phyloP scores from a whole-genome alignment of 2,797 vertebrate genomes.

The Sebastes reedi region DNA sequence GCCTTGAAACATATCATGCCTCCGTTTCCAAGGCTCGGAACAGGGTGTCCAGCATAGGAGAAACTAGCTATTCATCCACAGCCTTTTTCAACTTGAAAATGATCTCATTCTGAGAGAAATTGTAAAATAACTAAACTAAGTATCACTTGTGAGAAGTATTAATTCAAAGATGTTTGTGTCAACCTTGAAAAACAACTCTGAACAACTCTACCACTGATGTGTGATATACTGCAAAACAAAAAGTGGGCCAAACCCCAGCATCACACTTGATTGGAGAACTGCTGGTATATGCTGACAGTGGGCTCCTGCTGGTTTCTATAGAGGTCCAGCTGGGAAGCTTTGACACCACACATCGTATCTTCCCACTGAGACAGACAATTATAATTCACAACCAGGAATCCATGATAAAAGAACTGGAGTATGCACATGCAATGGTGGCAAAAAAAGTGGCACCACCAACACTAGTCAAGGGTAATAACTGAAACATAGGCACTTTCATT shows the following conservation, averaged over 20 bases:
- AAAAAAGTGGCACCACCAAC: neutral
- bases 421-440: neutral
- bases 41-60: neutral
- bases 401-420: neutral
- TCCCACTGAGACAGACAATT: neutral
- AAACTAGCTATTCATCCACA: neutral
- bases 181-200: neutral
- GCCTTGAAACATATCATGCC: neutral
- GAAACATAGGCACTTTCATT: neutral
- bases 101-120: neutral
- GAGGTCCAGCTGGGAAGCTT: neutral
- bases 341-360: neutral
- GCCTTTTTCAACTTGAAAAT: neutral
- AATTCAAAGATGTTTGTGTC: neutral
- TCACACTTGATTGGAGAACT: neutral
- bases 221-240: neutral
- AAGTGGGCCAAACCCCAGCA: slow-evolving; percentile 13
- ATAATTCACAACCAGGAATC: neutral
- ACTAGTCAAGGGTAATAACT: neutral
- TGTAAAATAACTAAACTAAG: neutral
- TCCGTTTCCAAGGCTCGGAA: neutral
- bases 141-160: neutral
- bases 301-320: neutral
- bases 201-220: neutral
- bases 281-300: neutral